phyloP scores from a whole-genome alignment of 2,888 invertebrate genomes.

The Mythimna vitellina region DNA sequence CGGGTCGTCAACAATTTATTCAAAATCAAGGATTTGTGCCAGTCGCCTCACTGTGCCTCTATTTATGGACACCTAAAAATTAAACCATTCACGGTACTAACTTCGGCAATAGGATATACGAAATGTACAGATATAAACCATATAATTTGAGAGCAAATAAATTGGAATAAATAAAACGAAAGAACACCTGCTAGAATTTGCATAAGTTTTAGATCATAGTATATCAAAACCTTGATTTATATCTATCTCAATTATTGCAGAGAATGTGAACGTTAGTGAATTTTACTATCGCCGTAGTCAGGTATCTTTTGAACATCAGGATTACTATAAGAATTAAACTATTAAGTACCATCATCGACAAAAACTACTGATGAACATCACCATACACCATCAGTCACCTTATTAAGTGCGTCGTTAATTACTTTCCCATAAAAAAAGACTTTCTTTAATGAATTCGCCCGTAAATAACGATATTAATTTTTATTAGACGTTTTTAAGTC shows the following conservation, averaged over 20 bases:
- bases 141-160: slow-evolving; percentile 18
- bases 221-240: slow-evolving; percentile 45
- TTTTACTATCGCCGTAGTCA: slow-evolving; percentile 14
- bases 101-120: slow-evolving; percentile 33
- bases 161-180: slow-evolving; percentile 32
- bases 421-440: slow-evolving; percentile 73
- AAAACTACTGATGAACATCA: slow-evolving; percentile 53
- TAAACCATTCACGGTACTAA: slow-evolving; percentile 64
- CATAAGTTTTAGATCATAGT: slow-evolving; percentile 26
- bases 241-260: slow-evolving; percentile 22
- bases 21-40: slow-evolving; percentile 85
- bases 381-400: slow-evolving; percentile 43
- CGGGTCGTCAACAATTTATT: slow-evolving; percentile 83
- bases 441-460: slow-evolving; percentile 74
- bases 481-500: slow-evolving; percentile 81
- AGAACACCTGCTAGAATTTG: slow-evolving; percentile 29
- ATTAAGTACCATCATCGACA: slow-evolving; percentile 39
- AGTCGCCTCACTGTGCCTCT: slow-evolving; percentile 69
- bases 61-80: slow-evolving; percentile 64
- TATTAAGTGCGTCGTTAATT: slow-evolving; percentile 76
- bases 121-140: slow-evolving; percentile 28
- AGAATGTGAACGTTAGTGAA: background rate
- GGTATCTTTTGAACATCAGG: slow-evolving; percentile 8
- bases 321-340: slow-evolving; percentile 25
- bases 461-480: slow-evolving; percentile 81